phyloP scores from a whole-genome alignment of 2,797 vertebrate genomes.

The Urophycis tenuis region DNA sequence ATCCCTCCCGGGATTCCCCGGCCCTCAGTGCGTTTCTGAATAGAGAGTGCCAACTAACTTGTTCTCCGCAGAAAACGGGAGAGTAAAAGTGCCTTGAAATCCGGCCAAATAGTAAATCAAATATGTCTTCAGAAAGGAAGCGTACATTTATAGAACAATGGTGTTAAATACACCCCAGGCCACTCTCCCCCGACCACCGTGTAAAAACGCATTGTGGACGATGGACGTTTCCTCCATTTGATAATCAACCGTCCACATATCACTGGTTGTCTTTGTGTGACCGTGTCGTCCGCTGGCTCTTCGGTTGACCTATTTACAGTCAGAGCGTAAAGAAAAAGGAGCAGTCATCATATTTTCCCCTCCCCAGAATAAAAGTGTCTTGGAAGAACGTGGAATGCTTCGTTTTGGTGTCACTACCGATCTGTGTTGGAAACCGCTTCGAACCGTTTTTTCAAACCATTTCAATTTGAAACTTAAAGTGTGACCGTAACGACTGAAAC shows the following conservation, averaged over 20 bases:
- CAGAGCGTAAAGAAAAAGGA: neutral
- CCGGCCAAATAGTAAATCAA: constrained; percentile 71
- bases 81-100: constrained; percentile 67
- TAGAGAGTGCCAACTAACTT: constrained; percentile 66
- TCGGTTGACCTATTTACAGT: neutral
- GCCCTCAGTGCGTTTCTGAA: constrained; percentile 59
- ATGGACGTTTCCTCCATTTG: neutral
- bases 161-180: constrained; percentile 63
- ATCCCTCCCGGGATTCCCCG: constrained; percentile 59
- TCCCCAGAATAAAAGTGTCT: neutral
- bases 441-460: no score
- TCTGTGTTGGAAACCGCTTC: neutral
- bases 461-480: neutral
- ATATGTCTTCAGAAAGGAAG: constrained; percentile 67
- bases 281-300: neutral
- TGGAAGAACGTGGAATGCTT: neutral
- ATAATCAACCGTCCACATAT: neutral
- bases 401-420: neutral
- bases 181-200: constrained; percentile 19
- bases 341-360: neutral
- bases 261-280: neutral
- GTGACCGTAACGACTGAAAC: neutral
- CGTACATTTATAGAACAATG: constrained; percentile 67
- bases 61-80: constrained; percentile 63
- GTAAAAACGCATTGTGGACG: neutral